Conservation (phyloP, 2,113 vertebrate species). For the Cichladusa arquata region DNA sequence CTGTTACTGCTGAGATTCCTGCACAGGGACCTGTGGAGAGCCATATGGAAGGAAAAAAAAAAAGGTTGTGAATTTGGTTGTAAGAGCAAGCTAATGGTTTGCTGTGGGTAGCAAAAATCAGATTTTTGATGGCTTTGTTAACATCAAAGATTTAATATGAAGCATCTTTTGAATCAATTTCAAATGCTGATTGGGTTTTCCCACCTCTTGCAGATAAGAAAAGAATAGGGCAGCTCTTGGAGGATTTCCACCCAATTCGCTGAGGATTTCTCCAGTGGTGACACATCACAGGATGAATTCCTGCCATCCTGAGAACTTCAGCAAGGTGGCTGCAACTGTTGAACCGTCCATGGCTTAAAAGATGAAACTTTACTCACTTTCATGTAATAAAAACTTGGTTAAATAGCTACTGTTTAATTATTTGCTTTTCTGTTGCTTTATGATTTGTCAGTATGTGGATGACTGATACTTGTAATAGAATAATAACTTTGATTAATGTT, state of each 20-base stretch:
- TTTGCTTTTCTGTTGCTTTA: neutral
- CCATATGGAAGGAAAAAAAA: neutral
- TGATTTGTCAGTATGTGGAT: fast-evolving
- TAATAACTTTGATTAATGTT: neutral
- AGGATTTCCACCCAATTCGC: constrained; percentile 84
- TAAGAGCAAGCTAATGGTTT: neutral
- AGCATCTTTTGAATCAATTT: fast-evolving
- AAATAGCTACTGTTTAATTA: neutral
- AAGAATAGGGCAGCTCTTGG: constrained; percentile 79
- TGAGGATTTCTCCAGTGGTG: constrained; percentile 37
- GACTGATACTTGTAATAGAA: neutral
- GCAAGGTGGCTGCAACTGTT: neutral
- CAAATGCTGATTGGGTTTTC: neutral
- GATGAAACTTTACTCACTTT: neutral
- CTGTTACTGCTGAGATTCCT: neutral
- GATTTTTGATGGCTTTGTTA: neutral
- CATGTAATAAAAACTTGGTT: neutral
- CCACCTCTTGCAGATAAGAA: constrained; percentile 76
- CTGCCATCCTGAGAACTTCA: fast-evolving
- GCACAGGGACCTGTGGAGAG: neutral
- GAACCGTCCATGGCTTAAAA: neutral
- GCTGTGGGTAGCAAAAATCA: neutral
- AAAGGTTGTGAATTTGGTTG: neutral
- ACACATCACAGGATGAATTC: fast-evolving
- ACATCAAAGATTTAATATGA: neutral